Evolutionary conservation across 2,888 invertebrate species (phyloP).

Genomic region (Leucania comma): DNA sequence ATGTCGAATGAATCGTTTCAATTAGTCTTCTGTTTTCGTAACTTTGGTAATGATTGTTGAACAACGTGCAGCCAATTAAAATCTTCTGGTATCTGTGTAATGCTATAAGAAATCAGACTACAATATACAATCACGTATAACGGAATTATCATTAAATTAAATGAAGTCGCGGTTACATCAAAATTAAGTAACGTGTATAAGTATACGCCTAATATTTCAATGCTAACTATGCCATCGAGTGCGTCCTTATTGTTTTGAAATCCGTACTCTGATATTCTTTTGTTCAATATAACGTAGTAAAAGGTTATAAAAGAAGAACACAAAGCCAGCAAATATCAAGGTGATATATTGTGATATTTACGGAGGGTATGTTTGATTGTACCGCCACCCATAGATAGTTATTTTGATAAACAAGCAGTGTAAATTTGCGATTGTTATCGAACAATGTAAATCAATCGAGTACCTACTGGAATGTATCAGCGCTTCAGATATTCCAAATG

Average conservation of each 20-base stretch:
- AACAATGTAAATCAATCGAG: slow-evolving; percentile 80
- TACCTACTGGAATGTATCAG: slow-evolving; percentile 59
- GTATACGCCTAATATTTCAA: slow-evolving; percentile 49
- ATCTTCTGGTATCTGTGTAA: neutral
- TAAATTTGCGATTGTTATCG: slow-evolving; percentile 78
- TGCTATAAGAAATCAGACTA: slow-evolving; percentile 7
- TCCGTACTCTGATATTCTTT: slow-evolving; percentile 67
- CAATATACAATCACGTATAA: neutral
- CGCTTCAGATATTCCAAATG: slow-evolving; percentile 57
- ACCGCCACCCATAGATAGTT: slow-evolving; percentile 53
- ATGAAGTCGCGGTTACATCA: slow-evolving; percentile 21
- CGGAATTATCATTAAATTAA: slow-evolving; percentile 8
- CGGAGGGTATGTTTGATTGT: slow-evolving; percentile 44
- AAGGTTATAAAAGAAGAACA: slow-evolving; percentile 70
- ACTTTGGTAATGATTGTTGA: neutral
- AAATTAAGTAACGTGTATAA: slow-evolving; percentile 37
- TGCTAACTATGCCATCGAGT: slow-evolving; percentile 31
- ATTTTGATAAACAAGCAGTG: slow-evolving; percentile 67
- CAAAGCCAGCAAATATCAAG: slow-evolving; percentile 75
- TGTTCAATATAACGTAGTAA: slow-evolving; percentile 58
- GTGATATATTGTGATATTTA: slow-evolving; percentile 64
- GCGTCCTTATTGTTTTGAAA: slow-evolving; percentile 65
- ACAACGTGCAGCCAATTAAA: slow-evolving; percentile 14
- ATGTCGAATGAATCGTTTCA: neutral
- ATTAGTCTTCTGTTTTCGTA: neutral